phyloP scores from a whole-genome alignment of 2,888 invertebrate species.

The Leptura quadrifasciata region DNA sequence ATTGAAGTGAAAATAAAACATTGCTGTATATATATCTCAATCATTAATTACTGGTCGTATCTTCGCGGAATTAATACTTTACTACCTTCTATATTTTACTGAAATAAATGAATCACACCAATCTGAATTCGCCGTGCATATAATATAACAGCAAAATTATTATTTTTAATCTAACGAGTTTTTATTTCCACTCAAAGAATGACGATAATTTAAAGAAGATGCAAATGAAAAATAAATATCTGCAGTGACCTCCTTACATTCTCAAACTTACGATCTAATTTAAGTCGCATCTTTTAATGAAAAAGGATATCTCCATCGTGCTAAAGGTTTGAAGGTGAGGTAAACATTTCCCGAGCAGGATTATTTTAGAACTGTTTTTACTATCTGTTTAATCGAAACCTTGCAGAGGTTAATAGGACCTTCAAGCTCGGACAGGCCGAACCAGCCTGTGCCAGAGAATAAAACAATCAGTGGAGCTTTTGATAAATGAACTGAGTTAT shows the following conservation, averaged over 20 bases:
- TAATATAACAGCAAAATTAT: too few relatives aligned
- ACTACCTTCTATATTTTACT: too few relatives aligned
- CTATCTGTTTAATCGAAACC: conserved; percentile 39
- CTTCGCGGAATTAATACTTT: too few relatives aligned
- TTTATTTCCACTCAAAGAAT: too few relatives aligned
- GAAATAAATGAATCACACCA: too few relatives aligned
- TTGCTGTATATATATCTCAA: too few relatives aligned
- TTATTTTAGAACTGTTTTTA: conserved; percentile 33
- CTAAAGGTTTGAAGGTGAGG: background rate
- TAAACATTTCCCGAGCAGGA: conserved; percentile 23
- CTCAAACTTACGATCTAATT: conserved; percentile 20
- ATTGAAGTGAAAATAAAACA: too few relatives aligned
- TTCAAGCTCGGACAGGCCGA: conserved; percentile 54
- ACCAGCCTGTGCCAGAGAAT: conserved; percentile 59
- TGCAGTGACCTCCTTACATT: conserved; percentile 6
- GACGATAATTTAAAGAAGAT: background rate
- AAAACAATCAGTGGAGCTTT: conserved; percentile 61
- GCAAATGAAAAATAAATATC: background rate
- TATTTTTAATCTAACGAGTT: too few relatives aligned
- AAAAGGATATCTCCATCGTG: conserved; percentile 16
- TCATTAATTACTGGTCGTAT: too few relatives aligned
- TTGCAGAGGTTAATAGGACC: conserved; percentile 40
- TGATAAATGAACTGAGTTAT: conserved; percentile 61
- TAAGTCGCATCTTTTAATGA: background rate
- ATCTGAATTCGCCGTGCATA: too few relatives aligned